Evolutionary conservation across 2,113 vertebrate genomes (phyloP), one percentile per base, ranked within the genome.

Genomic region (Trichomycterus rosablanca): DNA sequence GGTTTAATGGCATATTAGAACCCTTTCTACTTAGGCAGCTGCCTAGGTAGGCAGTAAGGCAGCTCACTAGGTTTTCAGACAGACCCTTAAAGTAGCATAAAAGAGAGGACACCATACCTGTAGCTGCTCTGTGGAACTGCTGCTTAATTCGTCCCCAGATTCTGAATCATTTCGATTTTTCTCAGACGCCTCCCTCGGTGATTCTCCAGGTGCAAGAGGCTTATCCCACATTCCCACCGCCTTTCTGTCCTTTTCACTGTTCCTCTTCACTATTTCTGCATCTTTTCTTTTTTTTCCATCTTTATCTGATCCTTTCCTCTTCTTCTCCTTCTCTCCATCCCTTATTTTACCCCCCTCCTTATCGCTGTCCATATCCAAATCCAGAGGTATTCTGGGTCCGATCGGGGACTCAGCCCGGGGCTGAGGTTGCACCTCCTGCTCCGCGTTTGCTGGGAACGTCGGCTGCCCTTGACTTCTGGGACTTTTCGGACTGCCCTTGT

Each of bases 61-160:
- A n/a, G n/a, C n/a, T n/a, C n/a, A n/a, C n/a, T n/a, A n/a, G n/a
- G n/a, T n/a, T n/a, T n/a, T n/a, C n/a, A n/a, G n/a, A n/a, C n/a
- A n/a, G n/a, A n/a, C n/a, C n/a, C n/a, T n/a, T n/a, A n/a, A n/a
- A n/a, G n/a, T n/a, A n/a, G n/a, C n/a, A n/a, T n/a, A n/a, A n/a
- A n/a, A n/a, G n/a, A n/a, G n/a, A n/a, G n/a, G n/a, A n/a, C n/a
- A n/a, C 26, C 63, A 79, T 89, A 98, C 95, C 93, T 96, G 89
- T 24, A 89, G 87, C 53, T 92, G 92, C 55, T 98, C 95, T 0
- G 91, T 93, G 58, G 95, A 96, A 60, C 94, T 95, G 81, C 91
- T 94, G 76, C 93, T 97, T 45, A 95, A 89, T n/a, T 98, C 94
- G 15, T 97, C 94, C 66, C 94, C 94, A 0, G 95, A 97, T 73